These are phyloP conservation scores for Galeruca laticollis DNA, from an alignment of 2,888 invertebrate species.

Conservation along the genomic window DNA sequence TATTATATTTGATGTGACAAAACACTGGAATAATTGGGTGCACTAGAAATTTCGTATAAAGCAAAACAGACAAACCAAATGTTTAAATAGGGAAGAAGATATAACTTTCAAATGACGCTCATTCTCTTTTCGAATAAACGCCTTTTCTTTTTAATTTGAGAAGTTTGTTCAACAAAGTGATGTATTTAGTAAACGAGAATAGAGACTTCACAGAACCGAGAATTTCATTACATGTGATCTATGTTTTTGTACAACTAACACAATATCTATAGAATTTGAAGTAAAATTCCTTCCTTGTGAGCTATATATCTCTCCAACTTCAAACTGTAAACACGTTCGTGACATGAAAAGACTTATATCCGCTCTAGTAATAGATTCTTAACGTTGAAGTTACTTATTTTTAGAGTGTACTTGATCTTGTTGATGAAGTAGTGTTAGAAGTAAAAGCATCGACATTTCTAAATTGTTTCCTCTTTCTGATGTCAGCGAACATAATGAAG, in stretches of 20 bases:
- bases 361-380: background rate
- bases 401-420: background rate
- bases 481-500: too few relatives aligned
- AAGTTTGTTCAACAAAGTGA: background rate
- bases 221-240: slow-evolving; percentile 24
- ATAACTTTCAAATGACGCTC: too few relatives aligned
- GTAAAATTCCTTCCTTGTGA: slow-evolving; percentile 8
- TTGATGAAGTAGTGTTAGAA: background rate
- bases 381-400: background rate
- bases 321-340: background rate
- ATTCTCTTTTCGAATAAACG: too few relatives aligned
- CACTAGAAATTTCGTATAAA: too few relatives aligned
- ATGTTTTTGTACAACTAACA: background rate
- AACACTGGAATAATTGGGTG: too few relatives aligned
- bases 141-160: too few relatives aligned
- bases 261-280: slow-evolving; percentile 5
- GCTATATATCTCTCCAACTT: background rate
- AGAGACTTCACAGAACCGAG: background rate
- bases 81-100: too few relatives aligned
- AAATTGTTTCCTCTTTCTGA: too few relatives aligned
- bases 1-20: too few relatives aligned
- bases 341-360: background rate
- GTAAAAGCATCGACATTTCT: background rate
- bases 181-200: background rate
- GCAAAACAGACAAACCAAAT: too few relatives aligned